Evolutionary conservation across 1,140 invertebrate genomes (phyloP).

Genomic region (Colletes latitarsis): DNA sequence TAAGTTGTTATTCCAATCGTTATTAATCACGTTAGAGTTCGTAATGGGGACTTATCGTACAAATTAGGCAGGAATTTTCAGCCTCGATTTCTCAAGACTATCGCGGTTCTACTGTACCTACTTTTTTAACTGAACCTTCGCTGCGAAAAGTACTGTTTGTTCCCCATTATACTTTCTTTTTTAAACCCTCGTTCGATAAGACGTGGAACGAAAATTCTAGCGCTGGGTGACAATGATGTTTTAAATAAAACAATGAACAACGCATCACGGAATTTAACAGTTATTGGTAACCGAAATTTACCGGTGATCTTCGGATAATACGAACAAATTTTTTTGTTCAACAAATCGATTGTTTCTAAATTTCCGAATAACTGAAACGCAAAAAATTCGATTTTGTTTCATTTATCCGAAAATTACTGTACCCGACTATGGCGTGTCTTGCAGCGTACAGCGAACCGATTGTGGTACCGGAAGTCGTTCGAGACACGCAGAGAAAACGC

Average conservation of each 20-base stretch:
- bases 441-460: not conserved
- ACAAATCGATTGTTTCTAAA: no score
- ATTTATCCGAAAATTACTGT: not conserved
- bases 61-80: not conserved
- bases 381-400: not conserved
- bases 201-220: not conserved
- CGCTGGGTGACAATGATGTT: not conserved
- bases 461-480: slow-evolving; percentile 16
- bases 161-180: not conserved
- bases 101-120: not conserved
- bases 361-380: no score
- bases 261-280: no score
- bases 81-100: not conserved
- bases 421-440: no score
- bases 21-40: no score
- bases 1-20: not conserved
- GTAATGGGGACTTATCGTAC: no score
- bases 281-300: no score
- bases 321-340: no score
- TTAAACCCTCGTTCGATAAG: not conserved
- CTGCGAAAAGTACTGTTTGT: no score
- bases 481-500: not conserved
- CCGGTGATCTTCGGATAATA: no score
- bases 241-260: slow-evolving; percentile 13
- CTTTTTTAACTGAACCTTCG: not conserved